Percentiles rank a stretch among this genome's conserved stretches.
Conservation (phyloP, 2,888 invertebrate species). For the Thysanoteuthis rhombus region DNA sequence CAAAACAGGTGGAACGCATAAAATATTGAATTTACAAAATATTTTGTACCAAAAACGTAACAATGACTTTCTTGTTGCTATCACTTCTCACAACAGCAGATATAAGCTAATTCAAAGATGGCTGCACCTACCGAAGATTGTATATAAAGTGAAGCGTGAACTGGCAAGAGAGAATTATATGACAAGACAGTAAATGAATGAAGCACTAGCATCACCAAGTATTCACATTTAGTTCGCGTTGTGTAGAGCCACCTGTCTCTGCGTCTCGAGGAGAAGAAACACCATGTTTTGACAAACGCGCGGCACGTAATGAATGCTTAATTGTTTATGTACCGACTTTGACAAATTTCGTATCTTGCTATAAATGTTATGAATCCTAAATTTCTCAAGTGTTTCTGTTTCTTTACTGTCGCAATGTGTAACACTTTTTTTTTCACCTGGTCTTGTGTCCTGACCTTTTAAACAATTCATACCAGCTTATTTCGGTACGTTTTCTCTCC, state of each 20-base stretch:
- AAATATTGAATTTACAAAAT: background rate
- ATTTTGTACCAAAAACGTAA: background rate
- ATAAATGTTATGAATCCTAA: background rate
- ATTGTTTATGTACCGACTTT: background rate
- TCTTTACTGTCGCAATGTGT: background rate
- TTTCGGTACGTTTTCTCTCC: background rate
- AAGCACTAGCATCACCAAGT: background rate
- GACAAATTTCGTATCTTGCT: background rate
- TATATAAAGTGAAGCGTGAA: background rate
- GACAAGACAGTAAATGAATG: background rate
- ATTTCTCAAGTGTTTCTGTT: background rate
- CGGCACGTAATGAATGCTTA: background rate
- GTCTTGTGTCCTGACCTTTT: background rate
- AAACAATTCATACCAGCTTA: background rate
- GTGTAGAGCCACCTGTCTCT: background rate
- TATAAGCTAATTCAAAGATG: background rate
- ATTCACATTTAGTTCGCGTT: background rate
- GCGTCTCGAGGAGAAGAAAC: background rate
- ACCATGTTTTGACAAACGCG: background rate
- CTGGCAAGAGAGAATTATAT: constrained; percentile 19
- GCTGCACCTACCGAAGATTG: background rate
- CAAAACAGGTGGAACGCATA: background rate
- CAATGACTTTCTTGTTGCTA: background rate
- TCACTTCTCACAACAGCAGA: background rate
- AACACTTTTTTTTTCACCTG: background rate